These are phyloP conservation scores for Theristicus caerulescens DNA, from an alignment of 2,113 vertebrate species.

Conservation along the genomic window DNA sequence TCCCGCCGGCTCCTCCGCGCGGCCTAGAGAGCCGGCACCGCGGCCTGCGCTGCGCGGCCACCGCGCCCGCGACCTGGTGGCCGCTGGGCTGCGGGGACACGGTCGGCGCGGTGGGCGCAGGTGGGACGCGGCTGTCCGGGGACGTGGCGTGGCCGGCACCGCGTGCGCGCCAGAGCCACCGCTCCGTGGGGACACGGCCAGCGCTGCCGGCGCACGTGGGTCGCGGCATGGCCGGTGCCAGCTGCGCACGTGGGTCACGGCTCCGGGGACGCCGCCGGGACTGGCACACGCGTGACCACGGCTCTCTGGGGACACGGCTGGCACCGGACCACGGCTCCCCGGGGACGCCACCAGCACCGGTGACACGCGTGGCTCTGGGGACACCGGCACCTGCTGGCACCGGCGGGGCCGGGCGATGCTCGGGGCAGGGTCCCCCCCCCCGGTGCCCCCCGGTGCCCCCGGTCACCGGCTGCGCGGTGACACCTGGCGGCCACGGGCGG, in stretches of 20 bases:
- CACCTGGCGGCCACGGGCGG: too few species aligned
- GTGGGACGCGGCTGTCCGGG: rapidly evolving
- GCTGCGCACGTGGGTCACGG: background rate
- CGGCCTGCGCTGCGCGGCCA: background rate
- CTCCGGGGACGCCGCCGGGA: background rate
- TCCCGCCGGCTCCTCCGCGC: conserved; percentile 39
- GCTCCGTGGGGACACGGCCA: rapidly evolving
- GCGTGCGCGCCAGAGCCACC: rapidly evolving
- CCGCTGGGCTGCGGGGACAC: rapidly evolving
- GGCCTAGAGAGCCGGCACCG: conserved; percentile 52
- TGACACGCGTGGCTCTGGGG: background rate
- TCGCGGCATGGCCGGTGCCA: rapidly evolving
- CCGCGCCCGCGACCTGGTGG: rapidly evolving
- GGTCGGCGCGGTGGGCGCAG: background rate
- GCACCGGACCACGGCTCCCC: background rate
- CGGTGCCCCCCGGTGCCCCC: too few species aligned
- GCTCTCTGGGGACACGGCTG: background rate
- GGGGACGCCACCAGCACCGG: background rate
- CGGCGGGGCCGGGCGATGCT: too few species aligned
- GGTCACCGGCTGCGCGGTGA: too few species aligned
- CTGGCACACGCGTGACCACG: rapidly evolving
- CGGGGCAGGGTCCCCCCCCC: background rate
- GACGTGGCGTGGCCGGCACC: background rate
- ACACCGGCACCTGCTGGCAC: too few species aligned
- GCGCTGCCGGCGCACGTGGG: rapidly evolving